A percentile compares a stretch with the other conserved stretches of the same genome.
These are phyloP conservation scores for rat (Rattus norvegicus) DNA, from an alignment of 2,113 vertebrate genomes.

Conservation along the genomic window DNA sequence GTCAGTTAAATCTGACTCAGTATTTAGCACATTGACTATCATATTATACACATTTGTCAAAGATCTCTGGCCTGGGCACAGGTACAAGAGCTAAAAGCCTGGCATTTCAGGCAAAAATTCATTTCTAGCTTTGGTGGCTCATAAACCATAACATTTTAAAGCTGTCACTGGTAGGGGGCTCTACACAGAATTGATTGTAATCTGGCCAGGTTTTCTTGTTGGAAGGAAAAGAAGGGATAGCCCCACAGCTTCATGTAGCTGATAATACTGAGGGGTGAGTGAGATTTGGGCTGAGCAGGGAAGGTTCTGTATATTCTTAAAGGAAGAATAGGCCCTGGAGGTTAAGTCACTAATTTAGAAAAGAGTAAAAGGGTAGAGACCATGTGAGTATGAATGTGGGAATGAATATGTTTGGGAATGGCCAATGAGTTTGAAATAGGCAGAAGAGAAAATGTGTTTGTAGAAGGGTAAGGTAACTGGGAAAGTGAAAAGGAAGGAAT, in stretches of 20 bases:
- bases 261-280: not conserved
- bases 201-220: slow-evolving; percentile 50
- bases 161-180: slow-evolving; percentile 49
- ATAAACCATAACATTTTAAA: slow-evolving; percentile 66
- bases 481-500: not conserved
- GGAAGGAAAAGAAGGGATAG: not conserved
- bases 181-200: slow-evolving; percentile 44
- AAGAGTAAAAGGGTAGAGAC: not conserved
- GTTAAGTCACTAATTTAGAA: slow-evolving; percentile 37
- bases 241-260: slow-evolving; percentile 42
- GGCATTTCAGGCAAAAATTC: slow-evolving; percentile 59
- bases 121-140: slow-evolving; percentile 73
- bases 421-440: not conserved
- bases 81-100: slow-evolving; percentile 74
- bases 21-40: slow-evolving; percentile 53
- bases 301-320: not conserved
- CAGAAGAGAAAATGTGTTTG: slow-evolving; percentile 5
- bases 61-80: slow-evolving; percentile 71
- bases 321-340: not conserved
- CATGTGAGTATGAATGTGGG: not conserved
- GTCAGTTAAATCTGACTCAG: slow-evolving; percentile 51
- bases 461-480: not conserved
- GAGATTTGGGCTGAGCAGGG: not conserved
- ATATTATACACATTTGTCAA: slow-evolving; percentile 70
- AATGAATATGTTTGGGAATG: not conserved